Conservation (phyloP, 1,140 invertebrate species). For the Ostrea edulis region DNA sequence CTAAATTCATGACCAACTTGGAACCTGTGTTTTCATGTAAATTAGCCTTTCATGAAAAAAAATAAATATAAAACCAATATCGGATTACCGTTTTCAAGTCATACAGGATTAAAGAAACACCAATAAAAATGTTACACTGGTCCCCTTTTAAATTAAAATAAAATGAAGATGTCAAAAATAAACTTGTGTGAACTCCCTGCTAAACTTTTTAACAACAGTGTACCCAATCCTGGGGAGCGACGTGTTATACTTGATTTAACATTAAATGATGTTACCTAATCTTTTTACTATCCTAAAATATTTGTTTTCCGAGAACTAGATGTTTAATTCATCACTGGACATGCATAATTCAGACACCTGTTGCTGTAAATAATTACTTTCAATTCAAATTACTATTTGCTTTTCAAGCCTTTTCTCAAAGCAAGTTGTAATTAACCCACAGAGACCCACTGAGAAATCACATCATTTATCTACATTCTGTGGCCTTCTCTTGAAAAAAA, state of each 20-base stretch:
- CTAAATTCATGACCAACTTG: neutral
- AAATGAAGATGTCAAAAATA: slow-evolving; percentile 30
- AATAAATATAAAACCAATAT: neutral
- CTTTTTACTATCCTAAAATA: slow-evolving; percentile 16
- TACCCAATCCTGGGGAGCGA: neutral
- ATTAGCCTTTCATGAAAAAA: neutral
- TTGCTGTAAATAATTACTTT: neutral
- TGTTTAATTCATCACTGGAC: neutral
- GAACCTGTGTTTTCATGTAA: slow-evolving; percentile 19
- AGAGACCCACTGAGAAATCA: neutral
- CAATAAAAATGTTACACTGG: slow-evolving; percentile 18
- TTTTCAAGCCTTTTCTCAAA: neutral
- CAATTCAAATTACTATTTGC: neutral
- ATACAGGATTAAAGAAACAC: slow-evolving; percentile 1
- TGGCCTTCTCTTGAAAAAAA: neutral
- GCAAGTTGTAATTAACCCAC: neutral
- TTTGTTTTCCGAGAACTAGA: slow-evolving; percentile 17
- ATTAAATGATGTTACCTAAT: slow-evolving; percentile 26
- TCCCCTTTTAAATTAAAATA: neutral
- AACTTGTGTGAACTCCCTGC: neutral
- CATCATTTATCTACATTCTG: neutral
- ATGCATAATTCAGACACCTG: neutral
- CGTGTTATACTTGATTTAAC: neutral
- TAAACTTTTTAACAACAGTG: neutral
- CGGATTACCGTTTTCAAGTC: neutral